These are phyloP conservation scores for Leptoclinus maculatus DNA, from an alignment of 2,797 vertebrate species.

Conservation along the genomic window DNA sequence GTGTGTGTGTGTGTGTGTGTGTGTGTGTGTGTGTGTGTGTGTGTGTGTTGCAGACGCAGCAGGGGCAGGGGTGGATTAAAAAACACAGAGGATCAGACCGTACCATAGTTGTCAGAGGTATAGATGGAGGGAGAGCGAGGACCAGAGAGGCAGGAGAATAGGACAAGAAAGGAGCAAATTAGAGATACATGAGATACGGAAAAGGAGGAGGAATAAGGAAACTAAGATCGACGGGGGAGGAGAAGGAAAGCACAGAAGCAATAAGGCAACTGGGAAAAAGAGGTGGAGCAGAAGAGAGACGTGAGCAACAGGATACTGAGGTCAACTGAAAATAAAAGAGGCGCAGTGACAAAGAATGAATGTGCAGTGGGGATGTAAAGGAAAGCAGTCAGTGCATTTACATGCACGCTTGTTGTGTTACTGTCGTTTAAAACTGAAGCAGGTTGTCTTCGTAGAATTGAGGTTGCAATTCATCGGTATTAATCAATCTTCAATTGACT, in stretches of 20 bases:
- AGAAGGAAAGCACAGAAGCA: slow-evolving; percentile 13
- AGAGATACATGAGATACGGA: background rate
- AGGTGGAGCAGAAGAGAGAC: slow-evolving; percentile 13
- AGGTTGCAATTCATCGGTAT: background rate
- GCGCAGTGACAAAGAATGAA: background rate
- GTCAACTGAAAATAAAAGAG: slow-evolving; percentile 15
- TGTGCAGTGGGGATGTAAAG: background rate
- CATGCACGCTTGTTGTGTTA: background rate
- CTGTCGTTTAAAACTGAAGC: background rate
- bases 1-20: slow-evolving; percentile 25
- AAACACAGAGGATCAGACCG: slow-evolving; percentile 42
- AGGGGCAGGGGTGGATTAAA: slow-evolving; percentile 57
- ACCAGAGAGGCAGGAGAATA: background rate
- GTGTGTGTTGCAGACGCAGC: slow-evolving; percentile 44
- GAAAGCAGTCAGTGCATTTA: background rate
- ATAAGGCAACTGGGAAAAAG: slow-evolving; percentile 29
- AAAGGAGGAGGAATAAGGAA: slow-evolving; percentile 20
- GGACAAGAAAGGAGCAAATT: background rate
- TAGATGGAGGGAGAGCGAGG: slow-evolving; percentile 7
- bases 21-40: background rate
- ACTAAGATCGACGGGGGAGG: slow-evolving; percentile 8
- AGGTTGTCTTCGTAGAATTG: background rate
- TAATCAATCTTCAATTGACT: background rate
- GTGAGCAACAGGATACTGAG: slow-evolving; percentile 18
- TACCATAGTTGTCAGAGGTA: slow-evolving; percentile 20